phyloP scores from a whole-genome alignment of 1,140 invertebrate genomes.

The Zaprionus kolodkinae region DNA sequence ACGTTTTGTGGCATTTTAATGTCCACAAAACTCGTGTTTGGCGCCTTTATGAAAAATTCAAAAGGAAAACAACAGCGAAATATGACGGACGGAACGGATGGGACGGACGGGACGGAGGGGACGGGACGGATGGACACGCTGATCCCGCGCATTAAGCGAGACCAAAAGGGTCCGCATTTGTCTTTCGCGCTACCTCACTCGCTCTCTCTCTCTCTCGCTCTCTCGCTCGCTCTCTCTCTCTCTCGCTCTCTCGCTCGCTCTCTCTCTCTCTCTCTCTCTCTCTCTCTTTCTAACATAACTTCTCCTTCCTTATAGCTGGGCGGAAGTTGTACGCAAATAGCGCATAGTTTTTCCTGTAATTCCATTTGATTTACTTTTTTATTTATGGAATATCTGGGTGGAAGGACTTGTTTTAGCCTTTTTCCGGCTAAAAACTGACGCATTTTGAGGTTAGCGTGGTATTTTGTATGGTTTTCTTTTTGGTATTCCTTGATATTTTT shows the following conservation, averaged over 20 bases:
- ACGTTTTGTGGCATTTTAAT: constrained; percentile 83
- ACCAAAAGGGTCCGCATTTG: constrained; percentile 5
- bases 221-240: no score
- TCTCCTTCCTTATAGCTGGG: no score
- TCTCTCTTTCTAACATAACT: no score
- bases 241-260: no score
- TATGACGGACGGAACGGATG: constrained; percentile 4
- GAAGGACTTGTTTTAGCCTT: not conserved
- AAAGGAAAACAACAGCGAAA: constrained; percentile 67
- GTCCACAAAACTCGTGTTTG: constrained; percentile 69
- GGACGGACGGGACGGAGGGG: no score
- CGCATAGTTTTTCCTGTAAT: constrained; percentile 5
- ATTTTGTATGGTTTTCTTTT: not conserved
- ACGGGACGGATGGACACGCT: constrained; percentile 2
- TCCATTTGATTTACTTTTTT: constrained; percentile 8
- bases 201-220: no score
- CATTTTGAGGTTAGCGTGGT: not conserved
- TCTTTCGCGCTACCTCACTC: not conserved
- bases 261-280: no score
- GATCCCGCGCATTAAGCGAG: constrained; percentile 19
- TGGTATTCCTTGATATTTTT: no score
- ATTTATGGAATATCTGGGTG: not conserved
- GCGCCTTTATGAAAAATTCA: constrained; percentile 68
- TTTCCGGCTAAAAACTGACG: not conserved
- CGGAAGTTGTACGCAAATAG: not conserved